Evolutionary conservation across 1,140 invertebrate genomes (phyloP), one percentile per base, ranked within the genome.

Genomic region (Monomorium pharaonis): DNA sequence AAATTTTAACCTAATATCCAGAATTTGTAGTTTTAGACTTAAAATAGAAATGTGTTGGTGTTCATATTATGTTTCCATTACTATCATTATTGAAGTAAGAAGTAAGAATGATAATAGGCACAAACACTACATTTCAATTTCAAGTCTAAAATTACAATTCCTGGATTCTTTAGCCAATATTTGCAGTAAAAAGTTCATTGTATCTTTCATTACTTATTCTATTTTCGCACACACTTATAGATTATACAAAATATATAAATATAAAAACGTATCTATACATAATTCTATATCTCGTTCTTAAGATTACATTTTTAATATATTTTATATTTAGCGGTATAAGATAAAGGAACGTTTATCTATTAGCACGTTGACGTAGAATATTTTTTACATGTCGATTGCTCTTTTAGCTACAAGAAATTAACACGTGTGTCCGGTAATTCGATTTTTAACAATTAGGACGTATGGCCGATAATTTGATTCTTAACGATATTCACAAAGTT

Each of bases 171-270:
- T 21, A 27, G 10, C 5, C 44, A 42, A 44, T 44, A 76, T 76
- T 30, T 3, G 9, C 42, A 2, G 12, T 33, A 49, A 65, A 1
- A 21, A 21, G 5, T 51, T 67, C 44, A 76, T 12, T 65, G 42
- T 21, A 42, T 54, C 16, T 72, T 72, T 21, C 4, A 21, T 58
- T 83, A 56, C 18, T 44, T 72, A 18, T 21, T 16, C 16, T 65
- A 24, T 42, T 67, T 44, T 27, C 24, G 21, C 2, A n/a, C 10
- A 56, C 10, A 69, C 10, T 18, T n/a, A 3, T 2, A 58, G 12
- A 58, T 56, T 44, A 72, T 58, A 58, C 51, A 83, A 83, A 44
- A 83, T 58, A 56, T 58, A 58, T 72, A 81, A 72, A 81, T 70
- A 44, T 69, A 80, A 81, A n/a, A 70, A 54, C 18, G 70, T 56